Conservation (phyloP, 2,797 vertebrate genomes). For the Paratrypauchen microcephalus region DNA sequence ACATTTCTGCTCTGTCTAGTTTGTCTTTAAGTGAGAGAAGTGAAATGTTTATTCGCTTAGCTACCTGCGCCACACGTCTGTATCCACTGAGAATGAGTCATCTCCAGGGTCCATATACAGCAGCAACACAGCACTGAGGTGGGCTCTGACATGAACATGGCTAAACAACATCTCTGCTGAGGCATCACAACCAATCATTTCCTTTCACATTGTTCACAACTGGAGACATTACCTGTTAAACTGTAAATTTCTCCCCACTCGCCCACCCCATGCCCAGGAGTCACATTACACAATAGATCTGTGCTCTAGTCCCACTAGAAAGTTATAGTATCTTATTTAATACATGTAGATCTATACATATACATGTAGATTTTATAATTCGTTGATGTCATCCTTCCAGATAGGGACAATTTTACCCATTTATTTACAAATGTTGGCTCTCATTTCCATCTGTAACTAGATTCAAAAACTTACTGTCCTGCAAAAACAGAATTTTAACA, state of each 20-base stretch:
- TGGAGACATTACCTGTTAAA: constrained; percentile 72
- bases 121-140: constrained; percentile 59
- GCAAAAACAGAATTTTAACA: no score
- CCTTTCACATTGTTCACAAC: constrained; percentile 76
- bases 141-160: constrained; percentile 66
- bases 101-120: constrained; percentile 68
- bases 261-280: constrained; percentile 5
- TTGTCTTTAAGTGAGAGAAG: constrained; percentile 38
- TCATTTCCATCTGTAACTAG: no score
- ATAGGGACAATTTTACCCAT: no score
- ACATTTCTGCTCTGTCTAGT: constrained; percentile 25
- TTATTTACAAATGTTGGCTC: no score
- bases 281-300: no score
- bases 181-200: constrained; percentile 75
- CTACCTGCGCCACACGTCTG: constrained; percentile 70
- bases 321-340: no score
- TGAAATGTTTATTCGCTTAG: constrained; percentile 73
- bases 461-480: no score
- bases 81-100: constrained; percentile 76
- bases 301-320: no score
- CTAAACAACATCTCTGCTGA: constrained; percentile 65
- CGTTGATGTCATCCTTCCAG: no score
- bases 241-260: constrained; percentile 61
- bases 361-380: no score
- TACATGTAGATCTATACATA: no score